phyloP scores from a whole-genome alignment of 2,888 invertebrate genomes.

The Seira sanloemensis region DNA sequence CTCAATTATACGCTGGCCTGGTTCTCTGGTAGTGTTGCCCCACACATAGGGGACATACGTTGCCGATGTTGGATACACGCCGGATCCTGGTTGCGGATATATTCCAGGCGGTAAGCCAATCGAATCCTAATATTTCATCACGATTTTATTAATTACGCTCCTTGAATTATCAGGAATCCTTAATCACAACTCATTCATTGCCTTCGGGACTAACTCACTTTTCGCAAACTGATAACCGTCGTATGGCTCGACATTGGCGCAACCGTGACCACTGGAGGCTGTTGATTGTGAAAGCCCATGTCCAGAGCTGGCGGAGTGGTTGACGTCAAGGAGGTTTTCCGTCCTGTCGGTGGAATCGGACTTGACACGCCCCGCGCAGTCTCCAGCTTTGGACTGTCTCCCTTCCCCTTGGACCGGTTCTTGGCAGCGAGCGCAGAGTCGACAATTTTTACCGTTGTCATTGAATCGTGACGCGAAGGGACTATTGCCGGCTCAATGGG shows the following conservation, averaged over 20 bases:
- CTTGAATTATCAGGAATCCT: not conserved
- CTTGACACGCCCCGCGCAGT: not conserved
- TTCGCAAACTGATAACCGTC: constrained; percentile 56
- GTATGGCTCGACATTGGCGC: constrained; percentile 72
- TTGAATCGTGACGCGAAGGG: constrained; percentile 26
- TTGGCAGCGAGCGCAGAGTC: not conserved
- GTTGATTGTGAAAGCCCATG: constrained; percentile 55
- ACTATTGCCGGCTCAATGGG: constrained; percentile 67
- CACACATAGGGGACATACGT: constrained; percentile 62
- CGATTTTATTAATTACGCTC: constrained; percentile 8
- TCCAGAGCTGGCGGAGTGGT: constrained; percentile 49
- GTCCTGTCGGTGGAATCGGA: not conserved
- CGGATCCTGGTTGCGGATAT: constrained; percentile 13
- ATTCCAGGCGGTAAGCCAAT: constrained; percentile 54
- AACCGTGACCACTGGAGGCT: constrained; percentile 72
- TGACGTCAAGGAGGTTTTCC: constrained; percentile 59
- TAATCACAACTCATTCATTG: not conserved
- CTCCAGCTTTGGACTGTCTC: constrained; percentile 48
- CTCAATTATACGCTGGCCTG: constrained; percentile 16
- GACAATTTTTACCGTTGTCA: constrained; percentile 31
- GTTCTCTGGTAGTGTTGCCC: constrained; percentile 22
- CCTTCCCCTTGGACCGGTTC: constrained; percentile 3
- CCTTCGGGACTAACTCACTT: constrained; percentile 31
- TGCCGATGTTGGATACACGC: constrained; percentile 49
- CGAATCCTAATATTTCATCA: constrained; percentile 63